Evolutionary conservation across 2,888 invertebrate species (phyloP), one percentile per base, ranked within the genome.

Genomic region (Drymonia ruficornis): DNA sequence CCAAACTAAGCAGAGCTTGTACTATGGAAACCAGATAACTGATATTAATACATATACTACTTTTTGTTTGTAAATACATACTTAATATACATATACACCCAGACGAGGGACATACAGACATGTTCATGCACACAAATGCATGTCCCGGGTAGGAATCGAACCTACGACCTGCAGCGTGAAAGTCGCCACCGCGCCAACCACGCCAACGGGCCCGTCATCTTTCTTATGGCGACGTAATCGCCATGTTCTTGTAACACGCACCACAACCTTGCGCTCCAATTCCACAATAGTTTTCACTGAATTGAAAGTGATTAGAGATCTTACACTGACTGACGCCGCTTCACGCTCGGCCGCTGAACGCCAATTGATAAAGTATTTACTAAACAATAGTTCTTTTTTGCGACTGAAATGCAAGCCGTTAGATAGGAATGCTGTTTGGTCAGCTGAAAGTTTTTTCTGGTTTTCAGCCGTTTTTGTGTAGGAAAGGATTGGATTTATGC

Each of bases 251-350:
- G 16, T 40, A 16, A 29, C 64, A 68, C 67, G 56, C 5, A 47
- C 69, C 72, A 59, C 19, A 16, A 16, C 34, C 8, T 34, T 31
- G 53, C 55, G 73, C 55, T 73, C 77, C 53, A 74, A 62, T 70
- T 74, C 61, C 61, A 64, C 31, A 28, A 43, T 19, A 65, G 65
- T 71, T 77, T 76, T 77, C 77, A 76, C 76, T 74, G 66, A 70
- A 76, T 74, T 72, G 77, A 77, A 77, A 77, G 77, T 77, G 77
- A 77, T 76, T 60, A 40, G 56, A 57, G 55, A 56, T 53, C 52
- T 57, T 52, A 50, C 55, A 46, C 56, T 53, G 59, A 49, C 23
- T 45, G 49, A 50, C 60, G 61, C 57, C 49, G 38, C 53, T 69
- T 64, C 65, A 49, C 62, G 70, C 55, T 63, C 53, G 53, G 61